These are phyloP conservation scores for Eptesicus fuscus DNA, from an alignment of 2,113 vertebrate species.

Conservation along the genomic window DNA sequence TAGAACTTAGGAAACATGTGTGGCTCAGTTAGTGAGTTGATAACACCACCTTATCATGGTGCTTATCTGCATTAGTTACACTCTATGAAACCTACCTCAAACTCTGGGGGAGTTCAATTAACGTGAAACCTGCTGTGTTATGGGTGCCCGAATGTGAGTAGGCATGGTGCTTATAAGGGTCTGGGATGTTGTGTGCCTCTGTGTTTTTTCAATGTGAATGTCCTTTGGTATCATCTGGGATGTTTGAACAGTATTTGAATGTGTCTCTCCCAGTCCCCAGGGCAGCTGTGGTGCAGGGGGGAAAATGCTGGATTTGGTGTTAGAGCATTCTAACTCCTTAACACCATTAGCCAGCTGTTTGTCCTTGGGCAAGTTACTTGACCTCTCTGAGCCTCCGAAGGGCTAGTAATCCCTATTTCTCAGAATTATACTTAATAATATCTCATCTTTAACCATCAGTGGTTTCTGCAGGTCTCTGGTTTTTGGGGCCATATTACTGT, in stretches of 20 bases:
- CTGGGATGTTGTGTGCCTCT: background rate
- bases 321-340: background rate
- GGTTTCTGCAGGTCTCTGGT: background rate
- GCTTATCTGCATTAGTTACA: slow-evolving; percentile 81
- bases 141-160: background rate
- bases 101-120: slow-evolving; percentile 69
- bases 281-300: background rate
- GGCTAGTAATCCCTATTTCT: background rate
- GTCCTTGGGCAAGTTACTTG: background rate
- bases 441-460: background rate
- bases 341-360: background rate
- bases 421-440: background rate
- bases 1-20: slow-evolving; percentile 72
- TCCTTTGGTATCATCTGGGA: background rate
- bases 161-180: background rate
- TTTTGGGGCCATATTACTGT: background rate
- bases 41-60: slow-evolving; percentile 74
- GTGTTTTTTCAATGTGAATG: background rate
- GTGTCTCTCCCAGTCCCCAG: background rate
- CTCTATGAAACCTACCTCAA: slow-evolving; percentile 73
- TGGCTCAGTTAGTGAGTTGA: slow-evolving; percentile 72
- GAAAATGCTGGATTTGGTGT: background rate
- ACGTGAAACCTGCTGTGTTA: slow-evolving; percentile 38
- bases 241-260: background rate
- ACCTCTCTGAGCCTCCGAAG: background rate